Evolutionary conservation across 2,888 invertebrate genomes (phyloP).

Genomic region (Eupithecia abbreviata): DNA sequence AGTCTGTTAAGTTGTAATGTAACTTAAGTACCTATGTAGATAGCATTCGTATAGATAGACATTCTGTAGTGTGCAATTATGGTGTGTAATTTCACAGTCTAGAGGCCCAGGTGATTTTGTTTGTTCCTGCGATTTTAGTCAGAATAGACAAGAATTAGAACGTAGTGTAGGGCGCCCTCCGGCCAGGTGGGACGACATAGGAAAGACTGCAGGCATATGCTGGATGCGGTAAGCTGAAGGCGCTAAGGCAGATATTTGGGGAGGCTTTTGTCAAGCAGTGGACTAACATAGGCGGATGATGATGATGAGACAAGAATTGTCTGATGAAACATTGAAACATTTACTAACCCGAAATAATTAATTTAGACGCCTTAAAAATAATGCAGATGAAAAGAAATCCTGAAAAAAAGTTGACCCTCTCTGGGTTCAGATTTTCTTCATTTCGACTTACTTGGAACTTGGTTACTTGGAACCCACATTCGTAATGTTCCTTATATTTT

Average conservation of each 20-base stretch:
- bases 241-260: no score
- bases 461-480: background rate
- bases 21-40: slow-evolving; percentile 67
- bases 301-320: no score
- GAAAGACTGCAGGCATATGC: no score
- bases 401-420: background rate
- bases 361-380: background rate
- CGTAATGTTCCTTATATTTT: background rate
- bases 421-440: no score
- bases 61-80: slow-evolving; percentile 67
- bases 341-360: no score
- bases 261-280: no score
- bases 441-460: no score
- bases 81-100: slow-evolving; percentile 64
- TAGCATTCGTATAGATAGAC: slow-evolving; percentile 65
- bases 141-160: background rate
- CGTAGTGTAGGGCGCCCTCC: background rate
- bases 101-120: slow-evolving; percentile 44
- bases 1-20: slow-evolving; percentile 79
- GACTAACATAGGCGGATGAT: no score
- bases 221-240: no score
- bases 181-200: no score
- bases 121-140: slow-evolving; percentile 17
- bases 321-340: no score
- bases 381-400: background rate